Conservation (phyloP, 2,888 invertebrate genomes). For the Agrilus mali region DNA sequence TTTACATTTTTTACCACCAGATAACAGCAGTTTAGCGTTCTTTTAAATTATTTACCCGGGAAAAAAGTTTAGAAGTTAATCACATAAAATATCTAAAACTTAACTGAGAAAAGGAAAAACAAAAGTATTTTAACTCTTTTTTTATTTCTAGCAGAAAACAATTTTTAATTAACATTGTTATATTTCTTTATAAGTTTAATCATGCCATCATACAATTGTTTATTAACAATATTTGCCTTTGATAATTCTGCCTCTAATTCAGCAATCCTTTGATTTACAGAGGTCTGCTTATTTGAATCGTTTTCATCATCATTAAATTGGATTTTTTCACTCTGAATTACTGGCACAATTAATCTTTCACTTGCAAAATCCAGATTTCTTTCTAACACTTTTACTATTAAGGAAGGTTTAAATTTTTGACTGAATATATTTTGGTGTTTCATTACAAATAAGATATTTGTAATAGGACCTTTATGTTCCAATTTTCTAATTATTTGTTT, state of each 20-base stretch:
- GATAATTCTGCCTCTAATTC: slow-evolving; percentile 38
- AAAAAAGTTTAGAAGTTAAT: too few species aligned
- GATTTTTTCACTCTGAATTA: slow-evolving; percentile 31
- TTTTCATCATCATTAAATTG: slow-evolving; percentile 21
- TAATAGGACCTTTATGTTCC: slow-evolving; percentile 60
- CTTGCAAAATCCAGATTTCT: slow-evolving; percentile 45
- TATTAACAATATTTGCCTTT: slow-evolving; percentile 43
- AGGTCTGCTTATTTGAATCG: slow-evolving; percentile 8
- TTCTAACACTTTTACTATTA: slow-evolving; percentile 48
- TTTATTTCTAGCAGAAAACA: too few species aligned
- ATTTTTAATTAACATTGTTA: too few species aligned
- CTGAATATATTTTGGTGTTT: slow-evolving; percentile 47
- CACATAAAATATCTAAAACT: too few species aligned
- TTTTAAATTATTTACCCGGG: too few species aligned
- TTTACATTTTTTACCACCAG: too few species aligned
- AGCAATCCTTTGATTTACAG: slow-evolving; percentile 8
- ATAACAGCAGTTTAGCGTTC: too few species aligned
- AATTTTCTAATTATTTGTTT: slow-evolving; percentile 59
- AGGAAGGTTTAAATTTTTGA: slow-evolving; percentile 42
- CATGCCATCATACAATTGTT: slow-evolving; percentile 40
- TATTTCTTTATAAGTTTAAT: too few species aligned
- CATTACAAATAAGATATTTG: slow-evolving; percentile 54
- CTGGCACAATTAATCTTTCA: slow-evolving; percentile 36
- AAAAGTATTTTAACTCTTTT: too few species aligned
- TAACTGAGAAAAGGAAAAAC: too few species aligned